A percentile compares a stretch with the other conserved stretches of the same genome.
Conservation (phyloP, 2,888 invertebrate genomes). For the Chrysomela aeneicollis region DNA sequence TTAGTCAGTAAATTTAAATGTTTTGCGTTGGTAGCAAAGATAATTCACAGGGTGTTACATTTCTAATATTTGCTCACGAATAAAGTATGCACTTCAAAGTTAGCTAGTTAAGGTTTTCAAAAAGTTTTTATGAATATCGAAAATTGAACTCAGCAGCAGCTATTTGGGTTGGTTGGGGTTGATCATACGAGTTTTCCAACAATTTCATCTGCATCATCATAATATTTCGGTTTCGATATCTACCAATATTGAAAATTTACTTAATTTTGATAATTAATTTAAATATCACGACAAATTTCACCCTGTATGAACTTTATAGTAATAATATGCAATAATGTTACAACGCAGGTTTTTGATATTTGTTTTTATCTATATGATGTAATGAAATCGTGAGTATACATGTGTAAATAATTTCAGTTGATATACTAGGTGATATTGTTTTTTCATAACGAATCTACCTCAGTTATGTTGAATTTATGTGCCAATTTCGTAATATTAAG, state of each 20-base stretch:
- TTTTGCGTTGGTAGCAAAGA: too few relatives aligned
- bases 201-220: too few relatives aligned
- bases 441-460: slow-evolving; percentile 61
- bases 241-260: not conserved
- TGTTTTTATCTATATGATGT: slow-evolving; percentile 50
- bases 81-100: too few relatives aligned
- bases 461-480: slow-evolving; percentile 56
- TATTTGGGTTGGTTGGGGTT: not conserved
- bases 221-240: too few relatives aligned
- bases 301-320: slow-evolving; percentile 45
- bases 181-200: not conserved
- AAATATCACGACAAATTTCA: slow-evolving; percentile 12
- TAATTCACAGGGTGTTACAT: too few relatives aligned
- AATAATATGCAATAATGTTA: slow-evolving; percentile 59
- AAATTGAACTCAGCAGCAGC: not conserved
- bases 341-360: slow-evolving; percentile 61
- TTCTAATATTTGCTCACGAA: too few relatives aligned
- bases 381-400: slow-evolving; percentile 52
- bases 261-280: not conserved
- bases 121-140: too few relatives aligned
- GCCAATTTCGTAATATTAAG: slow-evolving; percentile 49
- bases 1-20: too few relatives aligned
- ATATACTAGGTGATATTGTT: slow-evolving; percentile 53
- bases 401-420: slow-evolving; percentile 56
- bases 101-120: too few relatives aligned